These are phyloP conservation scores for Samia ricini DNA, from an alignment of 1,140 invertebrate genomes.

Conservation along the genomic window DNA sequence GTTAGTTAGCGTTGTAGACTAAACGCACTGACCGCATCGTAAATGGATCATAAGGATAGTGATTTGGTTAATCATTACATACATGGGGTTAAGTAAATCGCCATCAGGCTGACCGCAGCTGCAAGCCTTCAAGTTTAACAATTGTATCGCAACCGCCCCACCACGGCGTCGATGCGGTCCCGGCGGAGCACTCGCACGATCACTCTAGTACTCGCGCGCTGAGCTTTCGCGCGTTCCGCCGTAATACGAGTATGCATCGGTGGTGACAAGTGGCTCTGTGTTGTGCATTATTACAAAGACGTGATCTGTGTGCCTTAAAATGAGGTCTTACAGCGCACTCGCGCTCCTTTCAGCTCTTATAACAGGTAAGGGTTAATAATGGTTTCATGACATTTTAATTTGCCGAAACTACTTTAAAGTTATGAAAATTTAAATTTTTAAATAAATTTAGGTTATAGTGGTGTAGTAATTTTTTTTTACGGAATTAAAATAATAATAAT, in stretches of 20 bases:
- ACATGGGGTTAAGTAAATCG: background rate
- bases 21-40: no score
- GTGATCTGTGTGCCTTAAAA: constrained; percentile 45
- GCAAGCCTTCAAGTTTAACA: constrained; percentile 38
- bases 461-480: no score
- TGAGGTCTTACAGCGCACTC: constrained; percentile 53
- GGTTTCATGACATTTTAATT: background rate
- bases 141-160: constrained; percentile 34
- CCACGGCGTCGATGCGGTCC: constrained; percentile 17
- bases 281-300: constrained; percentile 39
- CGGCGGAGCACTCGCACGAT: constrained; percentile 23
- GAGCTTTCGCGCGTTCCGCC: constrained; percentile 54
- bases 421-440: no score
- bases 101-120: constrained; percentile 13
- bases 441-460: no score
- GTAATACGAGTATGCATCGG: constrained; percentile 49
- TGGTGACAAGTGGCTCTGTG: constrained; percentile 62
- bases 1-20: no score
- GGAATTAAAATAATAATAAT: no score
- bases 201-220: constrained; percentile 58
- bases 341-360: constrained; percentile 51
- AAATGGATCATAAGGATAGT: no score
- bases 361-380: constrained; percentile 40
- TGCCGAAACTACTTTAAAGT: no score
- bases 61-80: no score